Evolutionary conservation across 2,888 invertebrate genomes (phyloP), one percentile per base, ranked within the genome.

Genomic region (Acrocyrtus sp.): DNA sequence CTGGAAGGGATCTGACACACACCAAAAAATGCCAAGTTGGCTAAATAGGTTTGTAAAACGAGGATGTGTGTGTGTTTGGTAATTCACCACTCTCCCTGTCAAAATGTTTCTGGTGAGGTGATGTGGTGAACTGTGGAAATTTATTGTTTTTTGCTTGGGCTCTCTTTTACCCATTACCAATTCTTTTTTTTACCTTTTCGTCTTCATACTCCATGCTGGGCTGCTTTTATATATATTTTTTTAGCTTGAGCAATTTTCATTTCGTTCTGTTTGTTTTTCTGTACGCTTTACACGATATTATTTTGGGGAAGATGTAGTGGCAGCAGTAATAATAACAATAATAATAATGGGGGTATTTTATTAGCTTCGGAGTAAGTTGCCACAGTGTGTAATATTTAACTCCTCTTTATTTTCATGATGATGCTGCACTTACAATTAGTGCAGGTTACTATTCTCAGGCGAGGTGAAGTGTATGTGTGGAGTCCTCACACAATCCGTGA

Each of bases 401-500:
- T 34, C 34, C 34, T 34, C 34, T 34, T 34, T 34, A 34, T 34
- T 15, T 8, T 56, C 17, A 39, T 43, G 24, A 43, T 50, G 51
- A 34, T 50, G 50, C n/a, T 34, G 41, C 12, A 34, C 6, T 34
- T 34, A 34, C 34, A 34, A 34, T 34, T 34, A 50, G 61, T 43
- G 34, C 39, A 45, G 26, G 19, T 41, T 43, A 51, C 45, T 12
- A 57, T 47, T 56, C 48, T 26, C 53, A 47, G 66, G 48, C 61
- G 66, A 72, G 72, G 72, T 72, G 72, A 66, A 57, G 51, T 66
- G 72, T 22, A 61, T 72, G 72, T 67, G 72, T 72, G 72, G 72
- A 72, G 72, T 72, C 72, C 66, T 72, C 61, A 66, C 72, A 72
- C 72, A 67, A 47, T 61, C 27, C 72, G 72, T 72, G 72, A 66